A percentile compares a stretch with the other conserved stretches of the same genome.
These are phyloP conservation scores for Pogonognathellus flavescens DNA, from an alignment of 1,140 invertebrate species.

Conservation along the genomic window DNA sequence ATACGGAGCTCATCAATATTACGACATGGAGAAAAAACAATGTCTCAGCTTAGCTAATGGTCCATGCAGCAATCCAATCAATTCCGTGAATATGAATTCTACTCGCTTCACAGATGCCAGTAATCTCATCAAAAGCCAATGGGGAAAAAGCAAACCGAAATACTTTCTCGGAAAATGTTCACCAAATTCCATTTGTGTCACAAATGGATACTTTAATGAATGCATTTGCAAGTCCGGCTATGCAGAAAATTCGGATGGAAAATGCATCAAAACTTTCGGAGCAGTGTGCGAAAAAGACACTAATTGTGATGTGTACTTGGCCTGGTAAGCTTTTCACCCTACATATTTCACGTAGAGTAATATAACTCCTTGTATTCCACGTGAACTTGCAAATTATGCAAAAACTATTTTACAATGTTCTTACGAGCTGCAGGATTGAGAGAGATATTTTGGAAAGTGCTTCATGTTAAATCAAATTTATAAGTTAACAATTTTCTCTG, in stretches of 20 bases:
- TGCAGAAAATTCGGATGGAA: conserved; percentile 45
- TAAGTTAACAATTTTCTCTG: too few species aligned
- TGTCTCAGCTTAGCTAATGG: conserved; percentile 43
- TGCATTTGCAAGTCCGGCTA: conserved; percentile 45
- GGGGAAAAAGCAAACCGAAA: not conserved
- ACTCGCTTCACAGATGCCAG: not conserved
- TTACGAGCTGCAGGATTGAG: too few species aligned
- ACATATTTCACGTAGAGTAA: too few species aligned
- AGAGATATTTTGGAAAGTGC: too few species aligned
- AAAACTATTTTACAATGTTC: too few species aligned
- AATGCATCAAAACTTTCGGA: conserved; percentile 31
- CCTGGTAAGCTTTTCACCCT: too few species aligned
- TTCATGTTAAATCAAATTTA: too few species aligned
- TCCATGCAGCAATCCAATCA: conserved; percentile 46
- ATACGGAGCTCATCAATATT: conserved; percentile 42
- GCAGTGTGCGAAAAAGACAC: conserved; percentile 25
- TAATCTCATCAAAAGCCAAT: not conserved
- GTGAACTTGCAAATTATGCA: too few species aligned
- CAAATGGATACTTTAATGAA: conserved; percentile 32
- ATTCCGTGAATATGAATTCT: not conserved
- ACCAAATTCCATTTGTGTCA: conserved; percentile 23
- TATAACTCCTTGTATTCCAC: too few species aligned
- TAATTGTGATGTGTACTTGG: conserved; percentile 33
- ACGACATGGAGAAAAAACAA: conserved; percentile 16
- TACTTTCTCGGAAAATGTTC: conserved; percentile 13